Percentiles rank a stretch among this genome's conserved stretches.
Evolutionary conservation across 2,797 vertebrate species (phyloP).

Genomic region (Sphenodon punctatus): DNA sequence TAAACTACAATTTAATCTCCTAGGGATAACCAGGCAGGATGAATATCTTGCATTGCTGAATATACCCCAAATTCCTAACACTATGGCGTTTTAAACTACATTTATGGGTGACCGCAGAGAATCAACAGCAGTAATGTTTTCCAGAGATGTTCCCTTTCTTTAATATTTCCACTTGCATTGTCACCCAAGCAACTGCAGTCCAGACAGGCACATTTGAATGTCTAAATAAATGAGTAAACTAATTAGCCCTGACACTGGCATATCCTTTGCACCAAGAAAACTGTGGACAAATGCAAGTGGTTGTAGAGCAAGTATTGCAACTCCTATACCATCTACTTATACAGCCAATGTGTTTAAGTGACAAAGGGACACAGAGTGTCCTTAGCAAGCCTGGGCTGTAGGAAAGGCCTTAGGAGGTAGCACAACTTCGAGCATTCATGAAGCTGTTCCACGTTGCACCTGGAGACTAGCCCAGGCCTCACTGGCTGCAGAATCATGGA

Average conservation of each 20-base stretch:
- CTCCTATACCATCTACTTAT: background rate
- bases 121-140: background rate
- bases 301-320: background rate
- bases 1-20: background rate
- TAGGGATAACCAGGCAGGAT: background rate
- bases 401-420: constrained; percentile 10
- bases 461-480: background rate
- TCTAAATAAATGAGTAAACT: no score
- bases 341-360: background rate
- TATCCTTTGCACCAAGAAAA: no score
- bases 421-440: background rate
- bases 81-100: background rate
- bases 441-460: background rate
- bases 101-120: no score
- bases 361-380: background rate
- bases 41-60: background rate
- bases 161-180: background rate
- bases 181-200: background rate
- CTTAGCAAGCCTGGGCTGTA: background rate
- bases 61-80: background rate
- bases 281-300: no score
- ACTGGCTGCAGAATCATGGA: background rate
- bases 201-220: background rate
- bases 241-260: no score
- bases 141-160: background rate